Evolutionary conservation across 2,888 invertebrate species (phyloP).

Genomic region (Poecilobothrus nobilitatus): DNA sequence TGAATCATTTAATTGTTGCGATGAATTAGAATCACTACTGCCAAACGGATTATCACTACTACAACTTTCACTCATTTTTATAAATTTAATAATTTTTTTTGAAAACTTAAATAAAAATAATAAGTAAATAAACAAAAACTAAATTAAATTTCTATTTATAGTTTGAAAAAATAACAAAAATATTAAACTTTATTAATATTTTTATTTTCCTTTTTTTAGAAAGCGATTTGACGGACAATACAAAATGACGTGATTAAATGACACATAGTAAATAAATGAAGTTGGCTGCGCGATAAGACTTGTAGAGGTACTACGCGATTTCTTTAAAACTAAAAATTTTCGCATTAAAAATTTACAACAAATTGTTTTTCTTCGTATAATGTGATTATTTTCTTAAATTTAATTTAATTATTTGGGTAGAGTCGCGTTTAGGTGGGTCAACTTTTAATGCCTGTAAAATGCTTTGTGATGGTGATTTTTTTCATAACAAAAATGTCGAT

Average conservation of each 20-base stretch:
- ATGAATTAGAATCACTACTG: slow-evolving; percentile 3
- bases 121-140: not conserved
- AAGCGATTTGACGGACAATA: not conserved
- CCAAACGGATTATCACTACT: slow-evolving; percentile 2
- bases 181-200: not conserved
- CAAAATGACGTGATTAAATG: slow-evolving; percentile 5
- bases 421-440: too few species aligned
- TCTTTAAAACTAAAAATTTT: too few species aligned
- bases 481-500: too few species aligned
- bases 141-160: not conserved
- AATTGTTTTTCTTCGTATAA: too few species aligned
- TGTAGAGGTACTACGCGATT: too few species aligned
- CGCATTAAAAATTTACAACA: too few species aligned
- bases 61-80: not conserved
- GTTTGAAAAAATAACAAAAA: not conserved
- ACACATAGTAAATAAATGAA: not conserved
- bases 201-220: slow-evolving; percentile 1
- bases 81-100: not conserved
- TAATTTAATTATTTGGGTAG: too few species aligned
- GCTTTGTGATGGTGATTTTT: too few species aligned
- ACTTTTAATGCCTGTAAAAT: too few species aligned
- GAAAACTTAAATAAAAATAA: not conserved
- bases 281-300: too few species aligned
- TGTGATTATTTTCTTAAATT: too few species aligned
- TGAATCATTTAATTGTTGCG: slow-evolving; percentile 2